A percentile compares a stretch with the other conserved stretches of the same genome.
Evolutionary conservation across 2,113 vertebrate species (phyloP).

Genomic region (Anhinga anhinga): DNA sequence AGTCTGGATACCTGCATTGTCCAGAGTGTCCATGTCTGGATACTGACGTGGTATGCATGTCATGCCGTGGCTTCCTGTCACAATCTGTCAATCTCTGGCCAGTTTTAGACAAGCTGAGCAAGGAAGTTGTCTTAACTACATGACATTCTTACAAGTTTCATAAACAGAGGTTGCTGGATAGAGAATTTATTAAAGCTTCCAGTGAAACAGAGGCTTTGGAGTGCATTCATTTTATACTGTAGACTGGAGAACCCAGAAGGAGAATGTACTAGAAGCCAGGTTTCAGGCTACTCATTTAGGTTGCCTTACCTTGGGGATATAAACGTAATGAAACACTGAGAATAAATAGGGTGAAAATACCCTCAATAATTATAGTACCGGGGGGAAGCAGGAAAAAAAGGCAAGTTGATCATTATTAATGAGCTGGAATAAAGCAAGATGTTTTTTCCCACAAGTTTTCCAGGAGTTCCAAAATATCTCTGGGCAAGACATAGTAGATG

Average conservation of each 20-base stretch:
- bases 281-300: not conserved
- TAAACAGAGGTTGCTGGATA: not conserved
- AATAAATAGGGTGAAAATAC: not conserved
- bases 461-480: slow-evolving; percentile 82
- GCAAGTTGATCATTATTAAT: not conserved
- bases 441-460: slow-evolving; percentile 69
- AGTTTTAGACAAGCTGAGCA: not conserved
- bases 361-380: not conserved
- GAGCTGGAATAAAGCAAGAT: not conserved
- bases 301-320: not conserved
- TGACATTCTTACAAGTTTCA: not conserved
- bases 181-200: not conserved
- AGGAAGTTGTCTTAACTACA: not conserved
- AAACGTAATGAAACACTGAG: not conserved
- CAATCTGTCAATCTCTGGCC: too few species aligned
- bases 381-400: not conserved
- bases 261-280: not conserved
- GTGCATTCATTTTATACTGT: not conserved
- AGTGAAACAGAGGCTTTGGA: not conserved
- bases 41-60: accelerated
- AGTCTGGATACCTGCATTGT: not conserved
- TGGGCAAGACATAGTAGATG: slow-evolving; percentile 77
- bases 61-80: not conserved
- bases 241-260: not conserved
- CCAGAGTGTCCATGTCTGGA: not conserved